A percentile compares a stretch with the other conserved stretches of the same genome.
phyloP scores from a whole-genome alignment of 2,888 invertebrate genomes.

The Polyommatus icarus region DNA sequence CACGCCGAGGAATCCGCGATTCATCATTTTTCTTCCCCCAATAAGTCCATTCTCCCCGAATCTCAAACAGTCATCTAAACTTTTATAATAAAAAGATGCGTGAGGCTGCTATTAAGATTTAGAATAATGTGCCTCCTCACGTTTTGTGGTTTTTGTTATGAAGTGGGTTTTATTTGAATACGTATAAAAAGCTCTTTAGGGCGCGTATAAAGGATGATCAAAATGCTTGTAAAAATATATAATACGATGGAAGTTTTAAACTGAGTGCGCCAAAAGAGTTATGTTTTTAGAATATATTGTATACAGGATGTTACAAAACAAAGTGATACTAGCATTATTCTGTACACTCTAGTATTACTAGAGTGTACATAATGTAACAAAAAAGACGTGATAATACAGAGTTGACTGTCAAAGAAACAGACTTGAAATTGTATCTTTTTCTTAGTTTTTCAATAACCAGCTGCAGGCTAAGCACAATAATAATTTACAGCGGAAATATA shows the following conservation, averaged over 20 bases:
- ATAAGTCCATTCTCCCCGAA: slow-evolving; percentile 27
- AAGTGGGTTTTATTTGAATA: slow-evolving; percentile 21
- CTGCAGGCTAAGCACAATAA: too few species aligned
- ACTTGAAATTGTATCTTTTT: too few species aligned
- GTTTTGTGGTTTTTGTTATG: slow-evolving; percentile 18
- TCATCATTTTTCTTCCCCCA: slow-evolving; percentile 27
- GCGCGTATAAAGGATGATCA: background rate
- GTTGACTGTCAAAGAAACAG: too few species aligned
- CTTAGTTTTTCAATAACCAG: too few species aligned
- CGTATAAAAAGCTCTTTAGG: background rate
- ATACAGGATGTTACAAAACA: too few species aligned
- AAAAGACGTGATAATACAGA: too few species aligned
- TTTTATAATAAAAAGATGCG: slow-evolving; percentile 31
- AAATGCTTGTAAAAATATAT: background rate
- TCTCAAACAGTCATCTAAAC: slow-evolving; percentile 30
- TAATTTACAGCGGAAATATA: too few species aligned
- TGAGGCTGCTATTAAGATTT: slow-evolving; percentile 25
- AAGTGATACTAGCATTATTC: too few species aligned
- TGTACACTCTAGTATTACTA: too few species aligned
- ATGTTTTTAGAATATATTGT: background rate
- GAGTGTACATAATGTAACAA: too few species aligned
- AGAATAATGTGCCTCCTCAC: slow-evolving; percentile 7
- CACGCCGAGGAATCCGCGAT: background rate
- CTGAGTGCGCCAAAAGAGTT: background rate
- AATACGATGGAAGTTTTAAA: background rate